phyloP scores from a whole-genome alignment of 1,140 invertebrate genomes.

The Microplitis mediator region DNA sequence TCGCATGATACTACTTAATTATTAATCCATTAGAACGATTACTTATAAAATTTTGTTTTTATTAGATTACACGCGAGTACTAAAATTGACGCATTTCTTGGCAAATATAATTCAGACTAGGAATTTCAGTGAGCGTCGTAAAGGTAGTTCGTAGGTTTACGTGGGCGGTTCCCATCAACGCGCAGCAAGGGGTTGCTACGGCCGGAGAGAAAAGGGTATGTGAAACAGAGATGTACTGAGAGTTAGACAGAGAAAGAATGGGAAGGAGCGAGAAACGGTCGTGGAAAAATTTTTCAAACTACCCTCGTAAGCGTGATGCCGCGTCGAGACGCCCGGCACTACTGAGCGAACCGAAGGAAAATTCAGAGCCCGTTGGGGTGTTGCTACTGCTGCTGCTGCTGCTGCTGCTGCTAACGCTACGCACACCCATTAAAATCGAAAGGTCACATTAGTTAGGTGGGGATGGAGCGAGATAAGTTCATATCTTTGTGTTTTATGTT shows the following conservation, averaged over 20 bases:
- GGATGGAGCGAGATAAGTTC: background rate
- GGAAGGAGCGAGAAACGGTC: background rate
- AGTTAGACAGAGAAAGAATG: background rate
- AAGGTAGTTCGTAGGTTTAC: slow-evolving; percentile 20
- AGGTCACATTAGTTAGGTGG: background rate
- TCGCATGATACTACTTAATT: too few species aligned
- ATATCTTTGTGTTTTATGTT: background rate
- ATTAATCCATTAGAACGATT: background rate
- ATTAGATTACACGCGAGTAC: background rate
- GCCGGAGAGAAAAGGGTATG: slow-evolving; percentile 3
- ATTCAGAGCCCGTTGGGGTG: slow-evolving; percentile 31
- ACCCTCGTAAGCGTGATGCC: slow-evolving; percentile 39
- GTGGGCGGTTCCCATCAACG: slow-evolving; percentile 35
- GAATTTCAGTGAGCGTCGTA: slow-evolving; percentile 21
- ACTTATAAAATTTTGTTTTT: background rate
- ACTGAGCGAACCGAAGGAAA: slow-evolving; percentile 42
- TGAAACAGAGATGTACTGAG: background rate
- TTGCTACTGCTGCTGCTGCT: slow-evolving; percentile 19
- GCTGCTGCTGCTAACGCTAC: background rate
- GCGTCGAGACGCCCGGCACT: slow-evolving; percentile 50
- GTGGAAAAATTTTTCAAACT: slow-evolving; percentile 11
- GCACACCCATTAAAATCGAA: background rate
- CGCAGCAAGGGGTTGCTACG: slow-evolving; percentile 19
- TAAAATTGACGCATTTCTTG: slow-evolving; percentile 6
- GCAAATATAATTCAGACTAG: slow-evolving; percentile 11